phyloP scores from a whole-genome alignment of 2,113 vertebrate species.

The Vicugna pacos region DNA sequence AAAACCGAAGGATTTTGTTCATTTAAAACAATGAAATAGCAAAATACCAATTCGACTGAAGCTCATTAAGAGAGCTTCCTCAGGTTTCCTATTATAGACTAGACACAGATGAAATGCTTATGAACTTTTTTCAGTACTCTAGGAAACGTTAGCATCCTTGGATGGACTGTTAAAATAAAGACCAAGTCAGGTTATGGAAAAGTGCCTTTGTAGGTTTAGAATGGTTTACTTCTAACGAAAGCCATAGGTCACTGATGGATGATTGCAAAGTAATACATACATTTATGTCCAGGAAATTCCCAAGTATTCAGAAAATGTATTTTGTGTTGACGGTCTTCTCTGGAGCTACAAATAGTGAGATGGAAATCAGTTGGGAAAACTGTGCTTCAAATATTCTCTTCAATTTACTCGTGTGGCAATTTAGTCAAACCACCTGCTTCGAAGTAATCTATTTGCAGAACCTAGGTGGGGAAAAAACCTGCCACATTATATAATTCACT shows the following conservation, averaged over 20 bases:
- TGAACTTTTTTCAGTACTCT: neutral
- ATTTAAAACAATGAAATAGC: neutral
- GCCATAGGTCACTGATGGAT: neutral
- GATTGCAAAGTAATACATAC: neutral
- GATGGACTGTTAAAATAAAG: neutral
- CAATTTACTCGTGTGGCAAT: constrained; percentile 48
- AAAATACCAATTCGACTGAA: neutral
- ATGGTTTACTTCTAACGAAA: neutral
- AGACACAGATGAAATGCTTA: neutral
- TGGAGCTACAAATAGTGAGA: constrained; percentile 19
- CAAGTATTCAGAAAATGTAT: constrained; percentile 33
- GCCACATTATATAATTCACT: constrained; percentile 55
- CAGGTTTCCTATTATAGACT: neutral
- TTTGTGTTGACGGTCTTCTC: constrained; percentile 6
- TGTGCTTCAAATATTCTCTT: constrained; percentile 22
- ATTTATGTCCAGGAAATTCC: neutral
- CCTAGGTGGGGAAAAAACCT: constrained; percentile 55
- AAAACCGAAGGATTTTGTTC: neutral
- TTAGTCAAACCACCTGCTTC: constrained; percentile 61
- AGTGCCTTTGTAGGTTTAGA: neutral
- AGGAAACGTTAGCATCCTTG: neutral
- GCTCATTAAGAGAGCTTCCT: neutral
- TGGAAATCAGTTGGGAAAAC: constrained; percentile 34
- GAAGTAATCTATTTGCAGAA: constrained; percentile 59
- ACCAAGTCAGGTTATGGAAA: neutral